Evolutionary conservation across 2,888 invertebrate species (phyloP), one percentile per base, ranked within the genome.

Genomic region (Tetropium fuscum): DNA sequence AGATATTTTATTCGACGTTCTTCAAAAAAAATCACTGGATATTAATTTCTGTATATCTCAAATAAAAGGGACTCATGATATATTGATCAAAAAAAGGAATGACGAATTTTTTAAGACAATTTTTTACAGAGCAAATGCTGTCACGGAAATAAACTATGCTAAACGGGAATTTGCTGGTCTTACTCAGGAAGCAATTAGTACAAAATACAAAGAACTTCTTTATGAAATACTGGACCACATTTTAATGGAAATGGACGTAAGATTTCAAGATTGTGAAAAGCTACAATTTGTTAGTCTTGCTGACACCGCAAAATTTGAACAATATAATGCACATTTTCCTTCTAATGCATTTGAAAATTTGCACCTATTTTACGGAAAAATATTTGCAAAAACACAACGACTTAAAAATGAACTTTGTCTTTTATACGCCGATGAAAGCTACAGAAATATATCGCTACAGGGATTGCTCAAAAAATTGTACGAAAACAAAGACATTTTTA

Each of bases 1-100:
- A 2, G 53, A 66, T 40, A 10, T 49, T n/a, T 40, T 67, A 15
- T 67, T 47, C 32, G 44, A 62, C 15, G 44, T 59, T 16, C 57
- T 66, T 8, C 63, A 66, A 36, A 63, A 60, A 44, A 64, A 59
- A 19, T 58, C 59, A 30, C 56, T 68, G 7, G 66, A 68, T 36
- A 64, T 69, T 30, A 64, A 57, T 58, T 64, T 43, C 25, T 68
- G 70, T 34, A 13, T 63, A 30, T 53, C 48, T 20, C 56, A 63
- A 45, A 68, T 66, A 32, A 59, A 34, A 45, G 51, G 13, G 6
- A 47, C 15, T 6, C 48, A 30, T 30, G 48, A 40, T 8, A 27
- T 27, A 53, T 25, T 47, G 10, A 45, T 22, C 43, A 40, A 32
- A 30, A 44, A 54, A 25, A 44, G 59, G 47, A 59, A 53, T 30